Evolutionary conservation across 1,140 invertebrate genomes (phyloP).

Genomic region (Drosophila ironensis): DNA sequence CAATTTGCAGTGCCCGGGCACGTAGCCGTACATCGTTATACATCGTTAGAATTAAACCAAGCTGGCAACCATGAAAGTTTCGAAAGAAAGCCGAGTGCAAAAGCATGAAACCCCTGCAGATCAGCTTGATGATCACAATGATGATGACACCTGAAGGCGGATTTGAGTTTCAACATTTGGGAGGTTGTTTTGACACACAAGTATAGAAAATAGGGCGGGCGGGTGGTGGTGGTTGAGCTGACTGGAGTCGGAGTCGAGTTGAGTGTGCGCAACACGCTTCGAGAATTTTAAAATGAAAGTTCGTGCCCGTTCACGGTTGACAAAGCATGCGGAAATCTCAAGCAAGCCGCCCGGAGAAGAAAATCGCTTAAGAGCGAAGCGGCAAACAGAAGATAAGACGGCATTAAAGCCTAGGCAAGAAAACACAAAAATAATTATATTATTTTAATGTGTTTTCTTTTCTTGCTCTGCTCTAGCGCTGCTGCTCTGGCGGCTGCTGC

Average conservation of each 20-base stretch:
- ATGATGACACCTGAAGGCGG: conserved; percentile 37
- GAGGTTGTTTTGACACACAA: conserved; percentile 9
- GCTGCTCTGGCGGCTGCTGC: conserved; percentile 5
- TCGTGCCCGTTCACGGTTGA: conserved; percentile 77
- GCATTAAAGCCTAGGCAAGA: conserved; percentile 47
- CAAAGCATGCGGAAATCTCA: conserved; percentile 76
- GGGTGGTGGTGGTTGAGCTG: too few relatives aligned
- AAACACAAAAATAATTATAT: conserved; percentile 58
- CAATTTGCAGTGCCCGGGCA: conserved; percentile 32
- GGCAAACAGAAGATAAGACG: not conserved
- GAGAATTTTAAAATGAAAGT: conserved; percentile 80
- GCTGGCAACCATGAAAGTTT: conserved; percentile 45
- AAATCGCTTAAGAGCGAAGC: conserved; percentile 37
- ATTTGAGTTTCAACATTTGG: too few relatives aligned
- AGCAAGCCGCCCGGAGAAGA: conserved; percentile 14
- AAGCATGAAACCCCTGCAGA: conserved; percentile 7
- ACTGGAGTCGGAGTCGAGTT: too few relatives aligned
- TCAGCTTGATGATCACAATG: conserved; percentile 27
- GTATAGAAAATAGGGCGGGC: conserved; percentile 20
- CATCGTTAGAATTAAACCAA: conserved; percentile 42
- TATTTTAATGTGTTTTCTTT: conserved; percentile 72
- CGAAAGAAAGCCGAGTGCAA: conserved; percentile 25
- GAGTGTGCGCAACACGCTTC: conserved; percentile 50
- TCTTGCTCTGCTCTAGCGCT: not conserved
- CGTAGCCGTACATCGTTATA: conserved; percentile 30